A percentile compares a stretch with the other conserved stretches of the same genome.
Evolutionary conservation across 2,797 vertebrate species (phyloP).

Genomic region (Gambelia wislizenii): DNA sequence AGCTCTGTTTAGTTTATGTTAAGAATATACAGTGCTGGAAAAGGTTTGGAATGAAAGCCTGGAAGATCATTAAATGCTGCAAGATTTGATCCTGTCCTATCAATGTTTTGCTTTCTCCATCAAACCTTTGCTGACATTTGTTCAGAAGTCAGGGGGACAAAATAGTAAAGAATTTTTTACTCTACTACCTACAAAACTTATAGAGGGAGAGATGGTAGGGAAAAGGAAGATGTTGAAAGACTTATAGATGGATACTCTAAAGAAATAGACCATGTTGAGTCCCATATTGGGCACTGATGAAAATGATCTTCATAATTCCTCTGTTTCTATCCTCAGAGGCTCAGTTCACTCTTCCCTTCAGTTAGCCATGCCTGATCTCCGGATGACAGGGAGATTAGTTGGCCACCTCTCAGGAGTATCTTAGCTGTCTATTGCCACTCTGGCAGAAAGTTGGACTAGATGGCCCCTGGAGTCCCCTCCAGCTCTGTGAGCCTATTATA

Average conservation of each 20-base stretch:
- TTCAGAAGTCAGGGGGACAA: background rate
- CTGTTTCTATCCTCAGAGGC: background rate
- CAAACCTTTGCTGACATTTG: background rate
- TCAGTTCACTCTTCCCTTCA: background rate
- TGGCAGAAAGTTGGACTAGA: too few relatives aligned
- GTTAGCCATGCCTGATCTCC: background rate
- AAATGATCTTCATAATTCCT: background rate
- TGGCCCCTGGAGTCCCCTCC: too few relatives aligned
- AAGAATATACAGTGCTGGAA: slow-evolving; percentile 6
- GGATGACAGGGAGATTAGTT: background rate
- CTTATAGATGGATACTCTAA: too few relatives aligned
- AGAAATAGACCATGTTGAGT: background rate
- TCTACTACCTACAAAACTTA: background rate
- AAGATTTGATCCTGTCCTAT: slow-evolving; percentile 3
- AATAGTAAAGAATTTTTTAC: background rate
- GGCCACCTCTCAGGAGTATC: too few relatives aligned
- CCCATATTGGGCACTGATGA: background rate
- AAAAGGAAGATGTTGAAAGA: background rate
- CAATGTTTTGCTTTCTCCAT: background rate
- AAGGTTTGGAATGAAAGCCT: background rate
- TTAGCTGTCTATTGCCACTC: too few relatives aligned
- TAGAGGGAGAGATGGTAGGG: background rate
- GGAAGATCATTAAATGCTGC: slow-evolving; percentile 6
- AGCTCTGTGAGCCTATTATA: background rate
- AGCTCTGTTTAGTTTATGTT: slow-evolving; percentile 1